Base-by-base conservation (phyloP, 92 coral and sea anemone species). In the Montipora capitata region DNA sequence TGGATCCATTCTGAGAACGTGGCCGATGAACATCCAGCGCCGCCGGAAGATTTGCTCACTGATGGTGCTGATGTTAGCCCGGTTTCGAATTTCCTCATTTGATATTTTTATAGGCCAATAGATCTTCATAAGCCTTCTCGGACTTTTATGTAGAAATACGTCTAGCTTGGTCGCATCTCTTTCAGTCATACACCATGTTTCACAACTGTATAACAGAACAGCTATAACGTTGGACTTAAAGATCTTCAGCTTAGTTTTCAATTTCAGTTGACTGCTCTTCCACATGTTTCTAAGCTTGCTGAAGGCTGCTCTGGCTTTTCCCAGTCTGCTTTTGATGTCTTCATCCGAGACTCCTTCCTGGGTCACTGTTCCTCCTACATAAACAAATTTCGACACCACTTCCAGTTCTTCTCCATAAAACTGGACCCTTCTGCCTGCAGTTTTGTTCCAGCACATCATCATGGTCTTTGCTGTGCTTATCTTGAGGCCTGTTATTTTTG, bases 1-100 rank as follows among this genome's bases (percentile, higher is more conserved):
- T 10, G 84, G 57, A 13, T 38, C 58, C 85, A 80, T 80, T 40
- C 85, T 7, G 38, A 80, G 85, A n/a, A 80, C 63, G 40, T 80
- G 74, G 18, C 85, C 85, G 38, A 80, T 80, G 15, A 39, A 44
- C 62, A 65, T 80, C 74, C 75, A 80, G 35, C 75, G 52, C 72
- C 63, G 9, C 85, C 85, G 41, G 14, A 39, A 44, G 39, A 80
- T 59, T 45, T 80, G 85, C 44, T 80, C 84, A 39, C 73, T 79
- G 44, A 79, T 70, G 48, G 71, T 61, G 58, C 54, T 70, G 48
- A 62, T 54, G 27, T 52, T 54, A 35, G 74, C 54, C 35, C 20
- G 35, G n/a, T 58, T 56, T 77, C 68, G 57, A 14, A 51, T 5
- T 40, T 61, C 85, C 44, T 80, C 77, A 20, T 80, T 80, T 16